Evolutionary conservation across 2,888 invertebrate species (phyloP), one percentile per base, ranked within the genome.

Genomic region (Gibbula magus): DNA sequence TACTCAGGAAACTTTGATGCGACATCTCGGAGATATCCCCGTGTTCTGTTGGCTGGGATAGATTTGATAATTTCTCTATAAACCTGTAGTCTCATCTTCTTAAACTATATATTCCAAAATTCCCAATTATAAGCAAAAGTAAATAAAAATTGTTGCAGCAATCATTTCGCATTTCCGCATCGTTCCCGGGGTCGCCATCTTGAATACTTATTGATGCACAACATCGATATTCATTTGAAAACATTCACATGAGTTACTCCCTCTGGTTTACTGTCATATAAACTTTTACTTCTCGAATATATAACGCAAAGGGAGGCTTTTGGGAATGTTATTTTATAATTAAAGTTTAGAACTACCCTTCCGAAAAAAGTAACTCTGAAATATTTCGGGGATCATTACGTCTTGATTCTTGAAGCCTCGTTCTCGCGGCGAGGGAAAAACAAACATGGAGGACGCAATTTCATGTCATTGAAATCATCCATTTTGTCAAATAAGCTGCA

Each of bases 21-120:
- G 52, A 88, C 85, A 25, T 83, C 53, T 20, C 82, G 82, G 16
- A 88, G 79, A 35, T 83, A 83, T n/a, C 86, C 85, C 56, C 88
- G 80, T 4, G 86, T 81, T 74, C 86, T 86, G 66, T 85, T 84
- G 16, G 75, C 81, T 20, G 85, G 86, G 80, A 88, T 87, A 10
- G 84, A 79, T 52, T 83, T 84, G 18, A 88, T 56, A 29, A 89
- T 86, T 79, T 88, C 85, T 75, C 86, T 86, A 78, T 89, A 89
- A n/a, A 85, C 29, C 18, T 70, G 32, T 7, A 70, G 35, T 39
- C 35, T 70, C 70, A 70, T 70, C 0, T 70, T 39, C 13, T 3
- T 39, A n/a, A 10, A 2, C n/a, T 29, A 29, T 8, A 10, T n/a
- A 35, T n/a, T 3, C 18, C 35, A n/a, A 45, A 45, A 10, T 8